phyloP scores from a whole-genome alignment of 2,113 vertebrate genomes.

The Acanthisitta chloris region DNA sequence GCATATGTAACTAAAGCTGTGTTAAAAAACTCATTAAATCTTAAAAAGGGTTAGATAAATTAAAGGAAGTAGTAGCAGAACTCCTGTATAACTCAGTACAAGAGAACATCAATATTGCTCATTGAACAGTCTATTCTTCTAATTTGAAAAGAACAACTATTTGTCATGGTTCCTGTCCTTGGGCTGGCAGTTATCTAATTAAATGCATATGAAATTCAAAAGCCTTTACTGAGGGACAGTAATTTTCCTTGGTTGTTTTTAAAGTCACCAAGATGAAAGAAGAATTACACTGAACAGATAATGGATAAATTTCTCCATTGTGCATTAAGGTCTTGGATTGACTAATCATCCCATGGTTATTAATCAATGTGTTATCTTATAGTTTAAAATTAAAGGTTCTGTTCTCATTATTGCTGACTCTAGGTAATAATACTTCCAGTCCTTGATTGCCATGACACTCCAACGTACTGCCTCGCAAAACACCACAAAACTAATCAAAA shows the following conservation, averaged over 20 bases:
- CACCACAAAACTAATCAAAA: slow-evolving; percentile 48
- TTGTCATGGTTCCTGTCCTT: slow-evolving; percentile 77
- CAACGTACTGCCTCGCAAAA: slow-evolving; percentile 28
- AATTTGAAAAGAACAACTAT: slow-evolving; percentile 80
- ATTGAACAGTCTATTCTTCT: slow-evolving; percentile 74
- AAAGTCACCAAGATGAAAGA: slow-evolving; percentile 71
- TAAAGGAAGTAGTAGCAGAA: slow-evolving; percentile 52
- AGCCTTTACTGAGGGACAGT: slow-evolving; percentile 73
- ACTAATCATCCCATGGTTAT: slow-evolving; percentile 72
- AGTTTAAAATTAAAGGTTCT: slow-evolving; percentile 72
- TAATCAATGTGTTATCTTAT: slow-evolving; percentile 73
- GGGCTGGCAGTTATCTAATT: slow-evolving; percentile 80
- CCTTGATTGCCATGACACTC: slow-evolving; percentile 56
- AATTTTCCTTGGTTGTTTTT: slow-evolving; percentile 77
- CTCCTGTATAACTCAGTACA: slow-evolving; percentile 59
- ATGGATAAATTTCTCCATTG: slow-evolving; percentile 76
- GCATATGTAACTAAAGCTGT: not conserved
- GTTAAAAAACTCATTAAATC: slow-evolving; percentile 58
- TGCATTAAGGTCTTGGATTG: slow-evolving; percentile 61
- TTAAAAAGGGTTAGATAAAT: slow-evolving; percentile 66
- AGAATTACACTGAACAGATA: slow-evolving; percentile 70
- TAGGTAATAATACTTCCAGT: slow-evolving; percentile 52
- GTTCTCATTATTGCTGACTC: slow-evolving; percentile 71
- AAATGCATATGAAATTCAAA: slow-evolving; percentile 82
- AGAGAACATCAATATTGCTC: slow-evolving; percentile 73